A percentile compares a stretch with the other conserved stretches of the same genome.
Conservation (phyloP, 2,113 vertebrate genomes). For the Callopanchax toddi region DNA sequence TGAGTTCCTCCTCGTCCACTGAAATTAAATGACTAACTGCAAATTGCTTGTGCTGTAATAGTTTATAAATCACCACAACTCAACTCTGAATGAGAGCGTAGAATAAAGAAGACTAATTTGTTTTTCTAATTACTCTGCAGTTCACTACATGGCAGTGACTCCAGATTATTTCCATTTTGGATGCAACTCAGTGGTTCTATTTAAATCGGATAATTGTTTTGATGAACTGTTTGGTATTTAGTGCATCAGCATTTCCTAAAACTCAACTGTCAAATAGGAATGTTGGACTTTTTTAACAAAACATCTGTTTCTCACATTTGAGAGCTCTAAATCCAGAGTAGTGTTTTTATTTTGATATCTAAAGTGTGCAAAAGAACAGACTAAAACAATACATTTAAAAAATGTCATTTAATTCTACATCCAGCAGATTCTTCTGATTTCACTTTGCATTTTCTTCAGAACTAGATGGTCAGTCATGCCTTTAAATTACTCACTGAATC, state of each 20-base stretch:
- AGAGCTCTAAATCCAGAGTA: neutral
- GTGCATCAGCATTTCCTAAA: no score
- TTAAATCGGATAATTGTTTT: neutral
- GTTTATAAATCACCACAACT: conserved; percentile 17
- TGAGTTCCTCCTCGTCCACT: conserved; percentile 20
- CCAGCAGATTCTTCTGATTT: no score
- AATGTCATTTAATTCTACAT: no score
- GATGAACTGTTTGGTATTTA: neutral
- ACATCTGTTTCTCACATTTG: no score
- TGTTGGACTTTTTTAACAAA: no score
- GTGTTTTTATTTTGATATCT: neutral
- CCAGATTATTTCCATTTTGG: neutral
- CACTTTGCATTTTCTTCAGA: no score
- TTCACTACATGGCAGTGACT: neutral
- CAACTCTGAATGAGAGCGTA: conserved; percentile 7
- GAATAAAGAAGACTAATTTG: neutral
- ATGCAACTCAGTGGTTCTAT: neutral
- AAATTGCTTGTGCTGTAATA: conserved; percentile 32
- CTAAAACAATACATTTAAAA: no score
- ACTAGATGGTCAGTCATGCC: no score
- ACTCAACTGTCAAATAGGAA: no score
- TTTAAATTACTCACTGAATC: no score
- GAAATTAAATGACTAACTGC: conserved; percentile 17
- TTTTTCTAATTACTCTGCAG: conserved; percentile 13
- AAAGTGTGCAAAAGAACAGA: no score